A percentile compares a stretch with the other conserved stretches of the same genome.
phyloP scores from a whole-genome alignment of 2,888 invertebrate genomes.

The Charanyca ferruginea region DNA sequence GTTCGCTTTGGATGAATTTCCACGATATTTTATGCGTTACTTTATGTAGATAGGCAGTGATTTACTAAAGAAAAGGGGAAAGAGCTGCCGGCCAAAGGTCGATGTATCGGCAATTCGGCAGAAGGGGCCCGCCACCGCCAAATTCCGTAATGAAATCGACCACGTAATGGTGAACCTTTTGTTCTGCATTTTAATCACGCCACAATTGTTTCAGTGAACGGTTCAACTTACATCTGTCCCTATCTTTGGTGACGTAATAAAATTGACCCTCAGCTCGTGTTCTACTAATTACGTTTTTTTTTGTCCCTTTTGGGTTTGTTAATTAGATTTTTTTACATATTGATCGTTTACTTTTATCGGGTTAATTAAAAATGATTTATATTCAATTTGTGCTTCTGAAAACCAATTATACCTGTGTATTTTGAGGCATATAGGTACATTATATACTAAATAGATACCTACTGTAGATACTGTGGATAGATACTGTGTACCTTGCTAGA shows the following conservation, averaged over 20 bases:
- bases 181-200: conserved; percentile 67
- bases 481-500: not conserved
- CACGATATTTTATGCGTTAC: conserved; percentile 41
- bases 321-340: conserved; percentile 14
- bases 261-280: conserved; percentile 38
- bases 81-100: conserved; percentile 48
- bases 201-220: conserved; percentile 52
- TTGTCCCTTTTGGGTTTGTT: conserved; percentile 21
- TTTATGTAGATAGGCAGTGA: conserved; percentile 59
- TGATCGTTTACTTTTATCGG: conserved; percentile 8
- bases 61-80: conserved; percentile 58
- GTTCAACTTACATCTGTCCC: conserved; percentile 49
- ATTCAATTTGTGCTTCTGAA: not conserved
- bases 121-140: conserved; percentile 46
- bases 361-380: conserved; percentile 4
- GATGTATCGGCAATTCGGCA: conserved; percentile 55
- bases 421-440: not conserved
- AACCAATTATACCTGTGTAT: not conserved
- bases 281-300: conserved; percentile 53
- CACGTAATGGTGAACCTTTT: conserved; percentile 65
- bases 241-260: conserved; percentile 57
- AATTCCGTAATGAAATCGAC: conserved; percentile 65
- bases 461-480: too few relatives aligned
- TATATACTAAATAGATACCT: not conserved
- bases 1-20: conserved; percentile 43